phyloP scores from a whole-genome alignment of 2,888 invertebrate genomes.

The Sphaerophoria taeniata region DNA sequence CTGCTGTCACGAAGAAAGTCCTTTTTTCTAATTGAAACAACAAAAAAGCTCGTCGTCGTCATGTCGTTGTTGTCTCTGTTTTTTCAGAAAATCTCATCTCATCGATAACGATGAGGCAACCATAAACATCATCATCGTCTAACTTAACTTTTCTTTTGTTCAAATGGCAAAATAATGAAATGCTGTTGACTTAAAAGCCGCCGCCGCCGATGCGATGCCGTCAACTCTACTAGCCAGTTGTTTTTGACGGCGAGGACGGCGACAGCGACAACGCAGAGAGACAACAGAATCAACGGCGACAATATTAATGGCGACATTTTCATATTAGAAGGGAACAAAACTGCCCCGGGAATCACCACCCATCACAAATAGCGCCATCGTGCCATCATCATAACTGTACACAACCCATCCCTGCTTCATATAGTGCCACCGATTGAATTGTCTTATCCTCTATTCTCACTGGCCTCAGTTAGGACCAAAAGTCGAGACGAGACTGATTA shows the following conservation, averaged over 20 bases:
- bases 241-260: conserved; percentile 74
- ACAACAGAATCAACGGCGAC: conserved; percentile 73
- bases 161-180: conserved; percentile 71
- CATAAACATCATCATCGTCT: conserved; percentile 14
- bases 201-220: too few species aligned
- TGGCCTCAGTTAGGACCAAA: conserved; percentile 14
- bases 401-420: conserved; percentile 28
- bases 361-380: conserved; percentile 48
- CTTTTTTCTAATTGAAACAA: conserved; percentile 60
- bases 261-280: conserved; percentile 70
- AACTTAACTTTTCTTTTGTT: conserved; percentile 43
- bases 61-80: neutral
- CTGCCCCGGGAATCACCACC: conserved; percentile 70
- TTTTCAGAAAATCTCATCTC: neutral
- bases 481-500: conserved; percentile 61
- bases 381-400: conserved; percentile 34
- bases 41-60: conserved; percentile 36
- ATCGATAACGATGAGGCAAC: neutral
- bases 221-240: conserved; percentile 72
- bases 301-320: conserved; percentile 74
- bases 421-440: conserved; percentile 42
- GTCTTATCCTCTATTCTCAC: conserved; percentile 50
- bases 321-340: conserved; percentile 72
- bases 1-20: conserved; percentile 48
- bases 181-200: conserved; percentile 72